A percentile compares a stretch with the other conserved stretches of the same genome.
These are phyloP conservation scores for Hydractinia symbiolongicarpus DNA, from an alignment of 30 jellyfish, hydroid and myxozoan genomes.

Conservation along the genomic window DNA sequence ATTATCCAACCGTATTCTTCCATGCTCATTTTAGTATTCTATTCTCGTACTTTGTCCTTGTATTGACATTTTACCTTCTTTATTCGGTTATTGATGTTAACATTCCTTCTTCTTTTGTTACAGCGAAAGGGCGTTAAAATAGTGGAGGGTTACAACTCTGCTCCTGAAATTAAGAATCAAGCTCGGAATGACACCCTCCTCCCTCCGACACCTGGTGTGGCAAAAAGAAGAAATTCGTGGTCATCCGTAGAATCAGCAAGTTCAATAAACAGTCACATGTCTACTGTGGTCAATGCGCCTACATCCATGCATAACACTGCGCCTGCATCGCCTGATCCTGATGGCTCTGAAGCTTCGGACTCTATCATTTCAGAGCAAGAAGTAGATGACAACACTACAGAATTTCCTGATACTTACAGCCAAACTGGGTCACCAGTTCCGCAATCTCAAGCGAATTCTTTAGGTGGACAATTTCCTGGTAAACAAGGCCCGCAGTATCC, in stretches of 20 bases:
- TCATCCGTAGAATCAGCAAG: slow-evolving; percentile 88
- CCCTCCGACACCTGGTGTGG: background rate
- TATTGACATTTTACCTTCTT: no score
- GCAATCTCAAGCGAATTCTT: background rate
- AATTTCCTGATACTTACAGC: slow-evolving; percentile 23
- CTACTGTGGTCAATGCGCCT: slow-evolving; percentile 95
- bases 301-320: slow-evolving; percentile 96
- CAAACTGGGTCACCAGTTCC: slow-evolving; percentile 12
- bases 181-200: no score
- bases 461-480: background rate
- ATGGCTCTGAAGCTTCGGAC: slow-evolving; percentile 77
- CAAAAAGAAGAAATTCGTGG: slow-evolving; percentile 48
- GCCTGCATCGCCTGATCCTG: slow-evolving; percentile 97
- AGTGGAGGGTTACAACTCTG: no score
- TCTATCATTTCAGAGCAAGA: slow-evolving; percentile 38
- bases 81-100: no score
- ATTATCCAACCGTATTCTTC: no score
- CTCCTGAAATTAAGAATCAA: no score
- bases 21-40: no score
- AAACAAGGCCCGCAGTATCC: slow-evolving; percentile 5
- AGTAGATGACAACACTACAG: slow-evolving; percentile 11
- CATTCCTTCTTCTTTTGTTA: no score
- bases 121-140: no score
- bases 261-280: slow-evolving; percentile 84
- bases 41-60: no score